These are phyloP conservation scores for Pollimyrus isidori DNA, from an alignment of 2,113 vertebrate species.

Conservation along the genomic window DNA sequence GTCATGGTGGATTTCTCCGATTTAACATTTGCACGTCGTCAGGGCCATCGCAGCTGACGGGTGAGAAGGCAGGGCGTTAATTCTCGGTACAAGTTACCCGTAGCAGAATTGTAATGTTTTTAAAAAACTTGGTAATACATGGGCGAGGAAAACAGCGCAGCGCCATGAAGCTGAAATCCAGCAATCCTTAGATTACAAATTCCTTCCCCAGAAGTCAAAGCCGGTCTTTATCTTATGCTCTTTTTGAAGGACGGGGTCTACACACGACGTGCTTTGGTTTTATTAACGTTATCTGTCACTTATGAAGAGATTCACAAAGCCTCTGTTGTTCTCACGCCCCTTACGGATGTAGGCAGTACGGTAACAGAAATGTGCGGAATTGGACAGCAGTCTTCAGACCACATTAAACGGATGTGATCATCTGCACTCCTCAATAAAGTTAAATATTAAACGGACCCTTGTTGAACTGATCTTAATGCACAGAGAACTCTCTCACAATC, in stretches of 20 bases:
- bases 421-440: not conserved
- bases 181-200: not conserved
- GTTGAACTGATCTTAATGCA: not conserved
- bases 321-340: not conserved
- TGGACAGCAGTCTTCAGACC: not conserved
- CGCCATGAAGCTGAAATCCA: not conserved
- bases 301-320: not conserved
- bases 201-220: not conserved
- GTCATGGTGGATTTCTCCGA: not conserved
- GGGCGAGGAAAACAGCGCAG: not conserved
- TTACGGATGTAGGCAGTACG: not conserved
- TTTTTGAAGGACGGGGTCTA: not conserved
- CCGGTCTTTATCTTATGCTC: not conserved
- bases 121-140: not conserved
- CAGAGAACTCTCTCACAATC: not conserved
- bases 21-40: not conserved
- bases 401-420: not conserved
- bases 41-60: not conserved
- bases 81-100: not conserved
- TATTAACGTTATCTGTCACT: not conserved
- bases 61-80: not conserved
- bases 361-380: not conserved
- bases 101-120: not conserved
- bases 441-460: not conserved
- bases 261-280: not conserved